Percentiles rank a stretch among this genome's conserved stretches.
phyloP scores from a whole-genome alignment of 2,888 invertebrate genomes.

The Spisula subtruncata region DNA sequence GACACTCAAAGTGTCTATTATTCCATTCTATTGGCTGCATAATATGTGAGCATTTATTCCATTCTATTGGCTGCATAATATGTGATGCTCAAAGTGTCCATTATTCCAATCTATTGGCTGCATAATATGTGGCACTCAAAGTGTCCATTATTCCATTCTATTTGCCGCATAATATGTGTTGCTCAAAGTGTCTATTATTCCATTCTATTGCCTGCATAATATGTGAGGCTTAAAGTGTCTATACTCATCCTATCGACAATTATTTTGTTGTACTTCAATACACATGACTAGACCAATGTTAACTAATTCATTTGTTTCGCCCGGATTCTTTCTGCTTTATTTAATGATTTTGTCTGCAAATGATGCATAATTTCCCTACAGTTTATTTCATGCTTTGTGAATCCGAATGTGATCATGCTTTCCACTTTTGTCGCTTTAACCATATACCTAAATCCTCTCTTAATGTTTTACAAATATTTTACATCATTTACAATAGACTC shows the following conservation, averaged over 20 bases:
- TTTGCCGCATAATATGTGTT: too few relatives aligned
- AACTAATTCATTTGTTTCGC: conserved; percentile 2
- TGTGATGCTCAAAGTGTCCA: too few relatives aligned
- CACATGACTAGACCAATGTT: neutral
- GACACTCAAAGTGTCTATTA: too few relatives aligned
- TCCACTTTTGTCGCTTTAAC: neutral
- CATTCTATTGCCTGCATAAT: too few relatives aligned
- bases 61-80: too few relatives aligned
- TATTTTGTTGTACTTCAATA: neutral
- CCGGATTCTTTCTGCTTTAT: neutral
- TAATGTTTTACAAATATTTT: neutral
- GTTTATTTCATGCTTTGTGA: conserved; percentile 9
- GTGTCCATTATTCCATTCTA: too few relatives aligned
- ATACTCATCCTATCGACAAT: neutral
- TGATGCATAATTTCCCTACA: conserved; percentile 8
- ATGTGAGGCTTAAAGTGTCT: too few relatives aligned
- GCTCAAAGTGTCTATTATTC: too few relatives aligned
- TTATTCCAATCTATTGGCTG: too few relatives aligned
- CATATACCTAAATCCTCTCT: neutral
- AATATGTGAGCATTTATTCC: too few relatives aligned
- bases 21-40: too few relatives aligned
- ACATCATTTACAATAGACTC: neutral
- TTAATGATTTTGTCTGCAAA: conserved; percentile 22
- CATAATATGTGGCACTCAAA: too few relatives aligned
- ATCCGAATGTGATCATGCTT: neutral